Percentiles rank a stretch among this genome's conserved stretches.
phyloP scores from a whole-genome alignment of 2,797 vertebrate genomes.

The Bucorvus abyssinicus region DNA sequence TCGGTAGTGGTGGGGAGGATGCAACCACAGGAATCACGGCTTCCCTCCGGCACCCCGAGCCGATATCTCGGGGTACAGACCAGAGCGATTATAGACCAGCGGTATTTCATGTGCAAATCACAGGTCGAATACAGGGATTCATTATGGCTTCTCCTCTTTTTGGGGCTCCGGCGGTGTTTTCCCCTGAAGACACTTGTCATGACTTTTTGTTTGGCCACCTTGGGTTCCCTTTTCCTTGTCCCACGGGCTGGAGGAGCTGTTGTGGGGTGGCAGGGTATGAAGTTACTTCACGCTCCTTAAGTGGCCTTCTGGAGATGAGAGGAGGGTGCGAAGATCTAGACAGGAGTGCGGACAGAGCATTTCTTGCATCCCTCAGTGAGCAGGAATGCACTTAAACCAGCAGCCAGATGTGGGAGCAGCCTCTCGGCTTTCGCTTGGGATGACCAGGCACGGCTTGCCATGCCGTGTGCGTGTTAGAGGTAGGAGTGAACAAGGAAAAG shows the following conservation, averaged over 20 bases:
- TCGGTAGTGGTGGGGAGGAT: neutral
- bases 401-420: neutral
- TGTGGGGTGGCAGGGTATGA: neutral
- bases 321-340: neutral
- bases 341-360: neutral
- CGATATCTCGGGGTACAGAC: rapidly evolving
- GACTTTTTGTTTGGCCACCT: neutral
- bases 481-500: neutral
- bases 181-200: neutral
- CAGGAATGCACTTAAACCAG: neutral
- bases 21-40: neutral
- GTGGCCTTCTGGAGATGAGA: neutral
- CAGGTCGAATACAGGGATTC: neutral
- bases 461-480: rapidly evolving
- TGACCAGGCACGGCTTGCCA: neutral
- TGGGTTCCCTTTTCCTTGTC: neutral
- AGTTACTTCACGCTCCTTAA: neutral
- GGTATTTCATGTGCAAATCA: neutral
- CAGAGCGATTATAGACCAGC: neutral
- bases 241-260: neutral
- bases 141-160: neutral
- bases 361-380: neutral
- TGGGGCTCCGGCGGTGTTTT: neutral
- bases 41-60: neutral
- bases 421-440: neutral